phyloP scores from a whole-genome alignment of 2,113 vertebrate genomes.

The Mohoua ochrocephala region DNA sequence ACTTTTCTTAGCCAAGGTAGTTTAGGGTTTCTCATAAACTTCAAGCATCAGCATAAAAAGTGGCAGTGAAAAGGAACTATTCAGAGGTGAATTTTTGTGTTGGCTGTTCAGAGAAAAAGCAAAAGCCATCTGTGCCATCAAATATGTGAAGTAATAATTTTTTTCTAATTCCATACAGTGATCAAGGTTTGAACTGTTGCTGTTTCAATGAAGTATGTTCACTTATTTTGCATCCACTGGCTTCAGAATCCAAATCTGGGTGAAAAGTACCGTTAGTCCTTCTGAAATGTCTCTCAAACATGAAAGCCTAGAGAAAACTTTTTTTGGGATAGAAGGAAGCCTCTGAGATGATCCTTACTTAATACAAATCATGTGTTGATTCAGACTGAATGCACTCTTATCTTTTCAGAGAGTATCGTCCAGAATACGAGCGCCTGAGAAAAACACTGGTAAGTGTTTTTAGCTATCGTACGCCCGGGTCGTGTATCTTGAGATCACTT shows the following conservation, averaged over 20 bases:
- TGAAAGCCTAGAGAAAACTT: not conserved
- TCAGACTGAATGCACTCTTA: not conserved
- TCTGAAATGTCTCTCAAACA: not conserved
- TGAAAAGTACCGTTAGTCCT: not conserved
- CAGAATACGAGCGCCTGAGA: conserved; percentile 88
- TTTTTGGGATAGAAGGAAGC: not conserved
- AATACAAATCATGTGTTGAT: not conserved
- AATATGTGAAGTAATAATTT: not conserved
- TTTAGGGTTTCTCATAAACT: not conserved
- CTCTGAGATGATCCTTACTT: not conserved
- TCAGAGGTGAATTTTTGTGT: not conserved
- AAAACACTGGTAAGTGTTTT: conserved; percentile 79
- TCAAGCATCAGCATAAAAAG: not conserved
- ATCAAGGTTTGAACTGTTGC: not conserved
- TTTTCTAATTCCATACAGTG: not conserved
- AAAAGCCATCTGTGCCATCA: not conserved
- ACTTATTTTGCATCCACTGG: not conserved
- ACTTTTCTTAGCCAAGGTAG: not conserved
- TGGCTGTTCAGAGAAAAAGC: not conserved
- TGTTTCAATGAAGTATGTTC: not conserved
- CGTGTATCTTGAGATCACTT: not conserved
- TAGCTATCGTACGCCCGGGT: rapidly evolving
- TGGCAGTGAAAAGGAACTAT: not conserved
- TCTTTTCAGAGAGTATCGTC: conserved; percentile 87
- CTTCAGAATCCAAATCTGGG: not conserved